Base-by-base conservation (phyloP, 1,140 invertebrate genomes). In the Chionoecetes opilio region DNA sequence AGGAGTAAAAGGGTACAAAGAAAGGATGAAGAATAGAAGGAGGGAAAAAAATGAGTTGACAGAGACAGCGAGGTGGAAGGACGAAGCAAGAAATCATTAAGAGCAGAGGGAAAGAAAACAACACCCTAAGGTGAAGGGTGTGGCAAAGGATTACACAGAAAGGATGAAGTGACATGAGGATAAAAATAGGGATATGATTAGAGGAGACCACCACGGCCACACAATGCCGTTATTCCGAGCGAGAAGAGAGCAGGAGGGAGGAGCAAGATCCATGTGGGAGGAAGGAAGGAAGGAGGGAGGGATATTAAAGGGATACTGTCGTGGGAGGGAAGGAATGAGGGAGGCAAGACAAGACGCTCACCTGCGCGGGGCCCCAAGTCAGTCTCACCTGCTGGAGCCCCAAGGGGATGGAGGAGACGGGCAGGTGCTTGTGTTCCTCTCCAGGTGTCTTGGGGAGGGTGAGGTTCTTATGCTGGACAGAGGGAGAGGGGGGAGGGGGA, bases 231-330 rank as follows among this genome's bases (percentile, higher is more conserved):
- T n/a, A 75, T 21, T 75, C 63, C 82, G 21, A 26, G 53, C 9
- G 91, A 31, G n/a, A 91, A 75, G 63, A n/a, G n/a, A 21, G 63
- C 21, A 75, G n/a, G 63, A 75, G 63, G 63, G n/a, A n/a, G 21
- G 11, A 75, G 63, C 21, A n/a, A 75, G 21, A 75, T n/a, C 35
- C 14, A 92, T 14, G 46, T 53, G 46, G 17, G 91, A 92, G 31
- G 31, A 75, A 75, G 91, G 34, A 32, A 91, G 63, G 53, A 75
- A 14, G 46, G 34, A 38, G 34, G 63, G 63, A 75, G 63, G 63
- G 63, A 75, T n/a, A 75, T 75, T 75, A 75, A 75, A 75, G 63
- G 63, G 63, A 75, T 75, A 75, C 63, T 75, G 63, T 75, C 63
- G 63, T 75, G 63, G 63, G 63, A 75, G 63, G 63, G 63, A 75